These are phyloP conservation scores for Slavum lentiscoides DNA, from an alignment of 2,888 invertebrate species.

Conservation along the genomic window DNA sequence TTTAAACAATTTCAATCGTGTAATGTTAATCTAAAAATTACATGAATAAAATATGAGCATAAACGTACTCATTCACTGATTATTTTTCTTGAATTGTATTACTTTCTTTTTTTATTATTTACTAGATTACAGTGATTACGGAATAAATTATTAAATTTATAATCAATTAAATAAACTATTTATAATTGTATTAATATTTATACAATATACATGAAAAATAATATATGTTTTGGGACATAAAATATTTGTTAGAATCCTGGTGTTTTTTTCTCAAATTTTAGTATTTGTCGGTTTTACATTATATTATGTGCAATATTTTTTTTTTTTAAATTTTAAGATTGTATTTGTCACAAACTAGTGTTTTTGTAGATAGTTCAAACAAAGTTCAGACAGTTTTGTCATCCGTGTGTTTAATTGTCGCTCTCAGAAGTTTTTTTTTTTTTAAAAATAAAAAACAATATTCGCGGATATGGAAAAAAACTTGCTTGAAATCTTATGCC, in stretches of 20 bases:
- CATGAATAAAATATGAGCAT: background rate
- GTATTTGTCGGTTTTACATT: constrained; percentile 1
- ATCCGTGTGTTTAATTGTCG: background rate
- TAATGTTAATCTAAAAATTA: background rate
- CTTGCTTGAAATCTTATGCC: too few relatives aligned
- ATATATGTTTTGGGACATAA: constrained; percentile 9
- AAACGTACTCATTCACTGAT: constrained; percentile 9
- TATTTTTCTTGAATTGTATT: constrained; percentile 18
- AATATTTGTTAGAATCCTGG: constrained; percentile 14
- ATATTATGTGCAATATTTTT: constrained; percentile 45
- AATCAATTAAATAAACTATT: background rate
- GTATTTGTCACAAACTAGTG: background rate
- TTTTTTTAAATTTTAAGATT: constrained; percentile 3
- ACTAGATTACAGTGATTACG: background rate
- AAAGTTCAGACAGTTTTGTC: constrained; percentile 5
- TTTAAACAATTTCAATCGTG: constrained; percentile 4
- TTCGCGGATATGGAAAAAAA: background rate
- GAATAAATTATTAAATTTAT: constrained; percentile 25
- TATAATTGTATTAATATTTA: background rate
- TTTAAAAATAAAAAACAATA: constrained; percentile 13
- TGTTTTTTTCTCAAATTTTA: constrained; percentile 19
- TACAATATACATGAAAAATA: background rate
- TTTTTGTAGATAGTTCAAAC: constrained; percentile 2
- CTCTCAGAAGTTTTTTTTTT: constrained; percentile 20
- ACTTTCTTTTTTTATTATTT: constrained; percentile 26